phyloP scores from a whole-genome alignment of 2,797 vertebrate genomes.

The Apogon talboti region DNA sequence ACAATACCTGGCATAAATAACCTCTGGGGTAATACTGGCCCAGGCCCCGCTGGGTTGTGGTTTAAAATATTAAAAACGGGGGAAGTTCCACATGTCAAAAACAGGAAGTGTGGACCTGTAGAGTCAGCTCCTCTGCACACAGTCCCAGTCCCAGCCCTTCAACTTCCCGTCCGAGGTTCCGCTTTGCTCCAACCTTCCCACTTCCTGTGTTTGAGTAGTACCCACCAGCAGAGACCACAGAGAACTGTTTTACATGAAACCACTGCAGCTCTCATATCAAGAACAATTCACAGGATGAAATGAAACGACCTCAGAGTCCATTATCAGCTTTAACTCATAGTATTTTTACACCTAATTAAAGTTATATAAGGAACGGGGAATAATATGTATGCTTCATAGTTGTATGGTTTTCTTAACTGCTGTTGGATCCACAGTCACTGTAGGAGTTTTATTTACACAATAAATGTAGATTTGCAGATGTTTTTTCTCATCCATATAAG shows the following conservation, averaged over 20 bases:
- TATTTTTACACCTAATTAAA: too few species aligned
- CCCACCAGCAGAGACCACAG: conserved; percentile 44
- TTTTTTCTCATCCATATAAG: too few species aligned
- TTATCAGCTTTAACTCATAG: too few species aligned
- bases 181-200: conserved; percentile 60
- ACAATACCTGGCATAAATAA: conserved; percentile 61
- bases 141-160: conserved; percentile 73
- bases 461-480: too few species aligned
- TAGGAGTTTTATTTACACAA: too few species aligned
- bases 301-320: too few species aligned
- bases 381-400: too few species aligned
- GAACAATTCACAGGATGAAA: too few species aligned
- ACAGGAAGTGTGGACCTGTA: conserved; percentile 80
- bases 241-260: conserved; percentile 22
- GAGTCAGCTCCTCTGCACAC: conserved; percentile 77
- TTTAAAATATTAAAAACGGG: conserved; percentile 70
- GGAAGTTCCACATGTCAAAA: conserved; percentile 84
- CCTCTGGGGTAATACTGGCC: conserved; percentile 47
- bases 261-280: background rate
- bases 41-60: conserved; percentile 49
- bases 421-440: too few species aligned
- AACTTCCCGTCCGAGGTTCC: conserved; percentile 73
- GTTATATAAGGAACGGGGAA: too few species aligned
- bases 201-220: conserved; percentile 71
- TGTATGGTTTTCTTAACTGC: too few species aligned